These are phyloP conservation scores for Callaeas wilsoni DNA, from an alignment of 2,113 vertebrate genomes.

Conservation along the genomic window DNA sequence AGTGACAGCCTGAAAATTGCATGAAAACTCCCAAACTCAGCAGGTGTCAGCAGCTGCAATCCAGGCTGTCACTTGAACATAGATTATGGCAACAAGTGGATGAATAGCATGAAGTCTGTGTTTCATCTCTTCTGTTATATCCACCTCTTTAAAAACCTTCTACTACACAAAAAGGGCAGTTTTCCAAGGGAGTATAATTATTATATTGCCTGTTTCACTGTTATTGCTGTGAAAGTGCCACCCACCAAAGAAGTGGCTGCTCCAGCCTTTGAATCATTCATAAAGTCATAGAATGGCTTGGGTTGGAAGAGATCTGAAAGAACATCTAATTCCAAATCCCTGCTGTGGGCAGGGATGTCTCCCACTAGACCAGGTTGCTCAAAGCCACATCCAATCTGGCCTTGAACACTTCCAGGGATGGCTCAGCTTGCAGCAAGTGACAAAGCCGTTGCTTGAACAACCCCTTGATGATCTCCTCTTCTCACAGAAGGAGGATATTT, in stretches of 20 bases:
- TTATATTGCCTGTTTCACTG: neutral
- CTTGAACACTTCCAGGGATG: neutral
- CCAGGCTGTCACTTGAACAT: neutral
- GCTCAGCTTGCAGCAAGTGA: neutral
- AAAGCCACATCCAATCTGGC: neutral
- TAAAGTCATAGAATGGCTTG: neutral
- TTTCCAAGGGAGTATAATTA: neutral
- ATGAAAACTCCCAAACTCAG: neutral
- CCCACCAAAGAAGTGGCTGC: neutral
- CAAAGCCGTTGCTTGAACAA: neutral
- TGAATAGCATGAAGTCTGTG: neutral
- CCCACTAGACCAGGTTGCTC: neutral
- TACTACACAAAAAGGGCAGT: neutral
- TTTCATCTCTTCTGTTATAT: neutral
- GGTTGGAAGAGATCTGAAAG: neutral
- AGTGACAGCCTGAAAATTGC: neutral
- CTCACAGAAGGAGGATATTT: neutral
- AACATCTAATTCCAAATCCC: neutral
- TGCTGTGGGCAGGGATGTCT: neutral
- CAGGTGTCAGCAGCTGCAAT: neutral
- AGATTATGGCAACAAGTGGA: neutral
- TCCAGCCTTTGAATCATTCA: neutral
- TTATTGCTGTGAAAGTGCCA: neutral
- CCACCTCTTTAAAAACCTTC: neutral
- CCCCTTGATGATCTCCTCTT: neutral